Evolutionary conservation across 2,113 vertebrate genomes (phyloP), one percentile per base, ranked within the genome.

Genomic region (Heterotilapia buettikoferi): DNA sequence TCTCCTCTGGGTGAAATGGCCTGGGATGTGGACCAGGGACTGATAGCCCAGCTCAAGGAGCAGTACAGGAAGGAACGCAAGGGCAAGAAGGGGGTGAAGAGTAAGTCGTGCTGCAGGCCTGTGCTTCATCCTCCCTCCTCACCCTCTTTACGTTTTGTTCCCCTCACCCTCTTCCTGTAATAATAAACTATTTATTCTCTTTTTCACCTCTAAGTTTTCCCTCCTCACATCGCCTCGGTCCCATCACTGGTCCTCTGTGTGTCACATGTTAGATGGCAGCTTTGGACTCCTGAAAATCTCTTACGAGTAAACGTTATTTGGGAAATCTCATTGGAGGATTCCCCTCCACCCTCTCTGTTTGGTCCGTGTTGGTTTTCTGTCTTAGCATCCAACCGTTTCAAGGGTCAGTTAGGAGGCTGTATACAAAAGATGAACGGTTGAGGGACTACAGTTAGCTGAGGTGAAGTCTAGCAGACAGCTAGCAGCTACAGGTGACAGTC

Each of bases 21-120:
- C 90, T 99, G 98, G 98, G 98, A 98, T 94, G 98, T 99, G 97
- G 98, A 99, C 97, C 98, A 98, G 97, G 97, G 98, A 91, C 97
- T 99, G 94, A 98, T 99, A 95, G 98, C 97, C 93, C 98, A 99
- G 96, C 98, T 99, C 94, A 99, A 99, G 98, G 98, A 99, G 94
- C 98, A 99, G 95, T 99, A 99, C 98, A 98, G 97, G 97, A 99
- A 99, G 97, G 98, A 99, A 94, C 97, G 98, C 95, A 98, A 98
- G 96, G 98, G 98, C 93, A 99, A 99, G 97, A 99, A 99, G 91
- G 98, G 98, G 94, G 98, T 98, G 94, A 99, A 99, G 98, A 98
- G 98, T 99, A 97, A 99, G 98, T 98, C 95, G 95, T 96, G 76
- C 0, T 45, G n/a, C 50, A 11, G 84, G 76, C 96, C 97, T 83